These are phyloP conservation scores for Laodelphax striatellus DNA, from an alignment of 1,140 invertebrate species.

Conservation along the genomic window DNA sequence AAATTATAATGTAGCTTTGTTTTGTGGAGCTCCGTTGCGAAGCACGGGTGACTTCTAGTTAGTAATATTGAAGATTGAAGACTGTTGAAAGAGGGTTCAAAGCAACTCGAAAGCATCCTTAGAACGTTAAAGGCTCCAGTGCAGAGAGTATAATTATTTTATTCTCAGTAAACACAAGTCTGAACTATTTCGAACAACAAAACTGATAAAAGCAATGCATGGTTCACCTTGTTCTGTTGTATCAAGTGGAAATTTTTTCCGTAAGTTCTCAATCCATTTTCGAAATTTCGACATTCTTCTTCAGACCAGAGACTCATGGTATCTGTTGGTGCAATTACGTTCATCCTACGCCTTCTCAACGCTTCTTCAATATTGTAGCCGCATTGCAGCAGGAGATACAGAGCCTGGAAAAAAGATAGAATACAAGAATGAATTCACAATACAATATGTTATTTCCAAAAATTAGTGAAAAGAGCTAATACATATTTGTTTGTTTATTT, in stretches of 20 bases:
- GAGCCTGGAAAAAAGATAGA: conserved; percentile 35
- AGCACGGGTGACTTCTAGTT: too few species aligned
- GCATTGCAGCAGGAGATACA: conserved; percentile 85
- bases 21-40: too few species aligned
- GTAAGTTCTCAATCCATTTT: conserved; percentile 81
- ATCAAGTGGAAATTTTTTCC: conserved; percentile 96
- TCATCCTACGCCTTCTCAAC: conserved; percentile 67
- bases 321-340: conserved; percentile 55
- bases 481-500: too few species aligned
- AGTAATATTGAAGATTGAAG: too few species aligned
- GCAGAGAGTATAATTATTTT: too few species aligned
- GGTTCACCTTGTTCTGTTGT: conserved; percentile 76
- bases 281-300: conserved; percentile 94
- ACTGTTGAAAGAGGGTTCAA: too few species aligned
- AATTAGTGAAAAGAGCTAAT: neutral
- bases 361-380: conserved; percentile 92
- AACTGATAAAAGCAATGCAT: neutral
- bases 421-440: neutral
- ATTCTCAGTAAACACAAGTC: too few species aligned
- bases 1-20: too few species aligned
- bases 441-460: neutral
- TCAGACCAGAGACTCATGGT: conserved; percentile 89
- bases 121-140: too few species aligned
- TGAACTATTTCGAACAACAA: neutral
- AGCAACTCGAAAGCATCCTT: too few species aligned